Percentiles rank a stretch among this genome's conserved stretches.
Conservation (phyloP, 2,797 vertebrate species). For the Acomys russatus region DNA sequence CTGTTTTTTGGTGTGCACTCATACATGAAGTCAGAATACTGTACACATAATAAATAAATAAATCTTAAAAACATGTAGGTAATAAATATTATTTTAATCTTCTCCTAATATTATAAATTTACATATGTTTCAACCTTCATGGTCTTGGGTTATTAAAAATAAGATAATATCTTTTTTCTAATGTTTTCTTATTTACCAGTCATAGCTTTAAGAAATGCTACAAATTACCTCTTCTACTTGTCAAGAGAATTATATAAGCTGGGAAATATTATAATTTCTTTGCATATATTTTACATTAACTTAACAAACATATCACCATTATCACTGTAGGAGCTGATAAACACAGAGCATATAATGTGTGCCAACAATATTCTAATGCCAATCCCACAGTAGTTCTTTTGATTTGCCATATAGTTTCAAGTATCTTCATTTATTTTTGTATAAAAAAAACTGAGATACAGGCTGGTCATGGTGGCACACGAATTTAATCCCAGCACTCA, state of each 20-base stretch:
- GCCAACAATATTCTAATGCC: neutral
- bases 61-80: too few species aligned
- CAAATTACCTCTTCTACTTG: neutral
- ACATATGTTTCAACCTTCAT: neutral
- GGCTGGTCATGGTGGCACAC: too few species aligned
- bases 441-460: neutral
- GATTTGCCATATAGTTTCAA: neutral
- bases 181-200: neutral
- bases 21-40: too few species aligned
- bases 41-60: too few species aligned
- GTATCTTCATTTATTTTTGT: neutral
- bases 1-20: too few species aligned
- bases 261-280: neutral
- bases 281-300: neutral
- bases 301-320: neutral
- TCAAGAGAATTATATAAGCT: neutral
- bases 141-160: constrained; percentile 11
- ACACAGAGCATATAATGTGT: neutral
- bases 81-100: neutral
- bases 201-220: constrained; percentile 14
- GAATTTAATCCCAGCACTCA: too few species aligned
- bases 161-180: neutral
- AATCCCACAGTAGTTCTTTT: neutral
- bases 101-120: neutral
- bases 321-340: neutral